Evolutionary conservation across 53 echinoderm and acorn worm genomes (phyloP).

Genomic region (Crossaster papposus): DNA sequence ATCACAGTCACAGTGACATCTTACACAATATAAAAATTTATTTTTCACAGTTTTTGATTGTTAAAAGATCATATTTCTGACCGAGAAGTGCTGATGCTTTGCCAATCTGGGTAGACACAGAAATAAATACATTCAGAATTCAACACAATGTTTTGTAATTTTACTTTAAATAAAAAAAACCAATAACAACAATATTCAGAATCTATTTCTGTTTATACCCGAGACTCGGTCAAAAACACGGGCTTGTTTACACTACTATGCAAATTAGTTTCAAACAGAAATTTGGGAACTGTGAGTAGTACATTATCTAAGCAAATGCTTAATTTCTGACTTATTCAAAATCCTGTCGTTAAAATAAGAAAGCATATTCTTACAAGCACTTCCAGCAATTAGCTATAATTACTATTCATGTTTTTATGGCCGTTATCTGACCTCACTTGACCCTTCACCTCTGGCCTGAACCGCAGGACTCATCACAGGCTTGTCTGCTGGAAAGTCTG

Average conservation of each 20-base stretch:
- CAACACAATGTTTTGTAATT: neutral
- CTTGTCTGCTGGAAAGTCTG: slow-evolving; percentile 52
- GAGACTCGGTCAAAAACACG: neutral
- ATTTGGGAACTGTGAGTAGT: neutral
- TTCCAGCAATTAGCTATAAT: neutral
- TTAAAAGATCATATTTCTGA: neutral
- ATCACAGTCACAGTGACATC: neutral
- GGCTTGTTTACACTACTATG: neutral
- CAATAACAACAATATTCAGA: neutral
- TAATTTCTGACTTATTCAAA: neutral
- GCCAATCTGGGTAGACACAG: neutral
- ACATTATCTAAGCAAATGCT: neutral
- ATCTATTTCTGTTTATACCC: neutral
- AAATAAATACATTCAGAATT: neutral
- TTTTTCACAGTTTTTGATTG: neutral
- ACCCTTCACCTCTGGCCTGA: slow-evolving; percentile 10
- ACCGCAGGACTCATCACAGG: slow-evolving; percentile 18
- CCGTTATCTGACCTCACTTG: neutral
- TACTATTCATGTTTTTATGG: neutral
- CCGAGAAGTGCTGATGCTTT: neutral
- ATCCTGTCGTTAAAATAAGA: slow-evolving; percentile 1
- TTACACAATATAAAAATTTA: neutral
- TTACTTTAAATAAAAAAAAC: neutral
- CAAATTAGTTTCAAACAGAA: neutral
- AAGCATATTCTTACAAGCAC: neutral